Conservation (phyloP, 53 echinoderm and acorn worm species). For the Crossaster papposus region DNA sequence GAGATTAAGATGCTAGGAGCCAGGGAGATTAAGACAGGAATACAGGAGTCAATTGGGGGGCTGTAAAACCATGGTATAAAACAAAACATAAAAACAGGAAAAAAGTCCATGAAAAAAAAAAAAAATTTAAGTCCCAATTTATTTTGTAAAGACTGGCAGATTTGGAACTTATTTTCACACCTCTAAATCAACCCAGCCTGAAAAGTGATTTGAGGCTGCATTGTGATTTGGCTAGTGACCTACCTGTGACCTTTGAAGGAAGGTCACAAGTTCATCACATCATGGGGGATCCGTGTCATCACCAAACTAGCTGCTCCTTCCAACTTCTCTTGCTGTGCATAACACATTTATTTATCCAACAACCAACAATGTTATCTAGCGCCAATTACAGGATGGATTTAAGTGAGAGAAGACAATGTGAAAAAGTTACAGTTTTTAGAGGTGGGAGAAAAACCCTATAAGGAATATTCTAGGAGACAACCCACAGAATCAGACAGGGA, state of each 20-base stretch:
- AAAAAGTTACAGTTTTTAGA: too few species aligned
- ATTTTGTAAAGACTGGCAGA: not conserved
- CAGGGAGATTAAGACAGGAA: not conserved
- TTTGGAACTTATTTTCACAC: not conserved
- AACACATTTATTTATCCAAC: too few species aligned
- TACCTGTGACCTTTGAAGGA: not conserved
- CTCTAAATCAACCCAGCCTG: not conserved
- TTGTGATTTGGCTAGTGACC: not conserved
- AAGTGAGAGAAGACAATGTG: too few species aligned
- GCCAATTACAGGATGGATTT: too few species aligned
- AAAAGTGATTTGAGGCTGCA: not conserved
- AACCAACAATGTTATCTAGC: too few species aligned
- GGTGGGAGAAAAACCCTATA: too few species aligned
- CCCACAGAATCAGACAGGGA: too few species aligned
- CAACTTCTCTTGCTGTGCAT: too few species aligned
- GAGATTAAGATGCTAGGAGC: conserved; percentile 17
- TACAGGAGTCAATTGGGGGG: too few species aligned
- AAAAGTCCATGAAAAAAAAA: not conserved
- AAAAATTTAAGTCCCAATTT: not conserved
- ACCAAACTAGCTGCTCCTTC: too few species aligned
- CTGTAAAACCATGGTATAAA: not conserved
- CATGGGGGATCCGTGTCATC: not conserved
- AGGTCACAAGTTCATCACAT: not conserved
- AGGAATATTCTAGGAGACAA: too few species aligned
- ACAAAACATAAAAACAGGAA: not conserved